Conservation (phyloP, 2,113 vertebrate species). For the Phalacrocorax brasilianus region DNA sequence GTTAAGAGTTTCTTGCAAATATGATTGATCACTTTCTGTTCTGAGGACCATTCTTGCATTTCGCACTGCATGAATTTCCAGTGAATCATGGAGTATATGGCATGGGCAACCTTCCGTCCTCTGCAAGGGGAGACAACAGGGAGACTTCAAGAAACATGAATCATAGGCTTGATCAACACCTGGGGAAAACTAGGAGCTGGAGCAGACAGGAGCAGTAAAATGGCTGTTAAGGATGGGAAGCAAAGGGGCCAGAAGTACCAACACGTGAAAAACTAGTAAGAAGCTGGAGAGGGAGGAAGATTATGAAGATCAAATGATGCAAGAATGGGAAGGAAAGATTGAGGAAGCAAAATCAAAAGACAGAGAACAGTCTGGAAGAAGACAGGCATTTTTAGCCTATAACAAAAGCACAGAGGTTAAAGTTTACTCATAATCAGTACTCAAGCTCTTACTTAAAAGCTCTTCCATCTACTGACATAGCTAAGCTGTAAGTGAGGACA, state of each 20-base stretch:
- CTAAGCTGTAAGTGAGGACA: neutral
- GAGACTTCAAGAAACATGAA: neutral
- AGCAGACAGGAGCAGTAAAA: neutral
- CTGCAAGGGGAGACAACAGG: neutral
- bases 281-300: neutral
- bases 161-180: neutral
- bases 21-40: neutral
- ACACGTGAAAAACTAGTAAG: neutral
- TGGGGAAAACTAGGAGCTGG: neutral
- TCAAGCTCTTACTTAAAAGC: neutral
- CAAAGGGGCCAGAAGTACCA: neutral
- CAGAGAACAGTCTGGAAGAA: neutral
- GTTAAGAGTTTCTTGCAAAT: neutral
- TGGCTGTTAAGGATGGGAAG: neutral
- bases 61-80: neutral
- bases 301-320: neutral
- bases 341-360: neutral
- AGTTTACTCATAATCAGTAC: neutral
- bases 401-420: neutral
- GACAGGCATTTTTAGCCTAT: neutral
- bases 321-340: neutral
- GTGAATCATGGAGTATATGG: neutral
- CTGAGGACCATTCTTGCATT: neutral
- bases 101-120: neutral
- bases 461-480: neutral